A percentile compares a stretch with the other conserved stretches of the same genome.
Evolutionary conservation across 1,140 invertebrate genomes (phyloP).

Genomic region (Riptortus pedestris): DNA sequence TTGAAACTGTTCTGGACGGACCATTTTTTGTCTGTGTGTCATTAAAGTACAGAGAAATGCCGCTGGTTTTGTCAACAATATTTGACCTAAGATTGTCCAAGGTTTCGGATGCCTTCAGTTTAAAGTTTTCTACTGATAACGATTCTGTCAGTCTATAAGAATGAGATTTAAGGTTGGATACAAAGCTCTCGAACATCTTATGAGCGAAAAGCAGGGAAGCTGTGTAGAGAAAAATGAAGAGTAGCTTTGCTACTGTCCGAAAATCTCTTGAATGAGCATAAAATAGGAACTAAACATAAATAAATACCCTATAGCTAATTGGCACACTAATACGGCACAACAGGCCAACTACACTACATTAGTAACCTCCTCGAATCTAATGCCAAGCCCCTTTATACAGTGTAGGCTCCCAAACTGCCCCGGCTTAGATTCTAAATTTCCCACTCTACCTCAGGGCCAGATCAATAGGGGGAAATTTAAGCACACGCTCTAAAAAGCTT

Average conservation of each 20-base stretch:
- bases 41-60: slow-evolving; percentile 35
- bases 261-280: neutral
- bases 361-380: neutral
- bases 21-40: slow-evolving; percentile 32
- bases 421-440: too few relatives aligned
- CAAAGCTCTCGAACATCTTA: slow-evolving; percentile 21
- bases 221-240: neutral
- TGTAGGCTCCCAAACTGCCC: too few relatives aligned
- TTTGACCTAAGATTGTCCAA: slow-evolving; percentile 35
- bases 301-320: neutral
- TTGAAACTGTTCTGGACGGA: slow-evolving; percentile 32
- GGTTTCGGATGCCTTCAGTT: slow-evolving; percentile 34
- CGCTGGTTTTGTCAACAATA: slow-evolving; percentile 35
- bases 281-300: neutral
- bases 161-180: slow-evolving; percentile 8
- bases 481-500: too few relatives aligned
- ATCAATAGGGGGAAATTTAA: too few relatives aligned
- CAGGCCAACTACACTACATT: neutral
- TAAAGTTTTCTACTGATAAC: slow-evolving; percentile 38
- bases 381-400: too few relatives aligned
- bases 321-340: neutral
- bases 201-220: neutral
- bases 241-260: neutral
- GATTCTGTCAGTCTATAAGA: slow-evolving; percentile 34
- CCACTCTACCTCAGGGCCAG: too few relatives aligned